These are phyloP conservation scores for Atherinosoma microstoma DNA, from an alignment of 2,797 vertebrate genomes.

Conservation along the genomic window DNA sequence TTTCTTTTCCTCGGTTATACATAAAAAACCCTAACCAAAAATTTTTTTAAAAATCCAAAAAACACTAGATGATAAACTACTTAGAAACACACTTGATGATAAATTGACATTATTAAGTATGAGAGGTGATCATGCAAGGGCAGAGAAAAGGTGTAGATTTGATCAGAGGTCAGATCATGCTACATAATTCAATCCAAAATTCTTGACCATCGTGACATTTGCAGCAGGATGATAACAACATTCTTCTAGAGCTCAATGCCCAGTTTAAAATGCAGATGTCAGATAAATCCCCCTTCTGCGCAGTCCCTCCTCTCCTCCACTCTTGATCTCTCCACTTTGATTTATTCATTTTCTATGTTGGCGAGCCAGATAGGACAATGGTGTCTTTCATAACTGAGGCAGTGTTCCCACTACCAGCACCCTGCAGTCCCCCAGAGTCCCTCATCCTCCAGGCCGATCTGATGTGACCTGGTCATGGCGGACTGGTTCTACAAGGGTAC, in stretches of 20 bases:
- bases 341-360: constrained; percentile 82
- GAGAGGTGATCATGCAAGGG: neutral
- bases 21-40: neutral
- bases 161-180: constrained; percentile 36
- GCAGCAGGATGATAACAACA: constrained; percentile 65
- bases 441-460: constrained; percentile 54
- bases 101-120: constrained; percentile 12
- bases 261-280: constrained; percentile 78
- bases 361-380: constrained; percentile 75
- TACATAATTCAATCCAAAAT: constrained; percentile 43
- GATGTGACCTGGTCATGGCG: constrained; percentile 60
- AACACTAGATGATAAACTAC: neutral
- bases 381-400: constrained; percentile 74
- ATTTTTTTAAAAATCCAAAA: neutral
- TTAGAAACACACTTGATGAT: neutral
- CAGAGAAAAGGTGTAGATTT: constrained; percentile 23
- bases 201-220: constrained; percentile 30
- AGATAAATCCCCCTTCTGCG: constrained; percentile 49
- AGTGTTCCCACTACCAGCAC: constrained; percentile 71
- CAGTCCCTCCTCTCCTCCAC: constrained; percentile 57
- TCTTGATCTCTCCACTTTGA: constrained; percentile 81
- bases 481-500: constrained; percentile 41
- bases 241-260: constrained; percentile 63
- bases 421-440: constrained; percentile 64
- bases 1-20: neutral